phyloP scores from a whole-genome alignment of 2,113 vertebrate genomes.

The Aptenodytes patagonicus region DNA sequence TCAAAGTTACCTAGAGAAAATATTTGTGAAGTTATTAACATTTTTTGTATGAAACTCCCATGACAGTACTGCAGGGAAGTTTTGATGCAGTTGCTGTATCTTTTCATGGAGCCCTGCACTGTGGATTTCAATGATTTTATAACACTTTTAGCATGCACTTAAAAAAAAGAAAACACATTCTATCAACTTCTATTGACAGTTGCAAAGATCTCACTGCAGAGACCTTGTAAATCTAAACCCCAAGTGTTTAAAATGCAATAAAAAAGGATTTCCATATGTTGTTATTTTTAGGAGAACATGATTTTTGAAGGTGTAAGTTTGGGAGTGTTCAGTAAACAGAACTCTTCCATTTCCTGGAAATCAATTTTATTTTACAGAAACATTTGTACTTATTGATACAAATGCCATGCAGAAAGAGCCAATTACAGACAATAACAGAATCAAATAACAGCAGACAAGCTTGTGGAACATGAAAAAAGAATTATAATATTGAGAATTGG shows the following conservation, averaged over 20 bases:
- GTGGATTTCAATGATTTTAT: neutral
- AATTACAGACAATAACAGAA: neutral
- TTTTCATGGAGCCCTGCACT: neutral
- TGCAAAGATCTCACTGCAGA: neutral
- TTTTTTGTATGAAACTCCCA: neutral
- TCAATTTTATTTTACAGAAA: neutral
- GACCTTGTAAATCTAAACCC: neutral
- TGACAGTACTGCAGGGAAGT: neutral
- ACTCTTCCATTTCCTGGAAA: neutral
- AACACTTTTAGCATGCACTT: neutral
- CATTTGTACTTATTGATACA: neutral
- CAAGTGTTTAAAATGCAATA: neutral
- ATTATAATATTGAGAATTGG: neutral
- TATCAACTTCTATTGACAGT: neutral
- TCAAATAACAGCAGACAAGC: neutral
- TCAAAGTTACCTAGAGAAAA: neutral
- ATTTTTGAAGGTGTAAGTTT: neutral
- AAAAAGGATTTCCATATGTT: neutral
- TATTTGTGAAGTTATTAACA: neutral
- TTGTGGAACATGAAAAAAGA: neutral
- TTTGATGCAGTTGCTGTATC: neutral
- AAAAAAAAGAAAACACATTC: neutral
- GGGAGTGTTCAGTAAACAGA: neutral
- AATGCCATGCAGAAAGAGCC: neutral
- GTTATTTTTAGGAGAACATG: neutral